Evolutionary conservation across 2,113 vertebrate species (phyloP).

Genomic region (Elgaria multicarinata): DNA sequence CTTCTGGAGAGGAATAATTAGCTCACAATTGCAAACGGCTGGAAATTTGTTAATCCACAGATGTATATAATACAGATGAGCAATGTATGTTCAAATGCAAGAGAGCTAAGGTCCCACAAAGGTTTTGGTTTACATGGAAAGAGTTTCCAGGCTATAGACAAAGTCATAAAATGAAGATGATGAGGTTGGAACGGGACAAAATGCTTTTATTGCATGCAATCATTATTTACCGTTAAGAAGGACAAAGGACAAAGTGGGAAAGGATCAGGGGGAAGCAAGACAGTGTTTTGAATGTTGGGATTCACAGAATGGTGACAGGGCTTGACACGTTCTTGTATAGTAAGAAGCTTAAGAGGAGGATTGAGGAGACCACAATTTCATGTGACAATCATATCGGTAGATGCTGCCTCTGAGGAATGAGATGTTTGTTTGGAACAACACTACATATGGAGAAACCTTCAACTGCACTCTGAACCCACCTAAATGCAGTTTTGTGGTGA

Average conservation of each 20-base stretch:
- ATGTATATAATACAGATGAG: background rate
- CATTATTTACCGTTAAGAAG: background rate
- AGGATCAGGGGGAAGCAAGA: background rate
- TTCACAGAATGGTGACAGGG: background rate
- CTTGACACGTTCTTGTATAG: background rate
- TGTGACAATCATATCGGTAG: too few species aligned
- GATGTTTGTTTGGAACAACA: background rate
- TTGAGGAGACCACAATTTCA: background rate
- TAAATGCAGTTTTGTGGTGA: background rate
- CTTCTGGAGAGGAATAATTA: slow-evolving; percentile 50
- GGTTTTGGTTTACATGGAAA: background rate
- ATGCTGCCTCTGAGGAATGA: background rate
- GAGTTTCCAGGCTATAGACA: slow-evolving; percentile 9
- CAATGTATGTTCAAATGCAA: slow-evolving; percentile 40
- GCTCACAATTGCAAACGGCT: slow-evolving; percentile 29
- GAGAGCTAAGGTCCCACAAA: background rate
- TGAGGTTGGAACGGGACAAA: background rate
- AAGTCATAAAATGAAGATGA: slow-evolving; percentile 34
- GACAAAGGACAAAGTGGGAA: background rate
- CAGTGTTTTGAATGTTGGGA: background rate
- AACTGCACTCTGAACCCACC: background rate
- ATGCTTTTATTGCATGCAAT: background rate
- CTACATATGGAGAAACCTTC: background rate
- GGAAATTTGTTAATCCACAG: slow-evolving; percentile 37
- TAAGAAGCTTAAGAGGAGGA: background rate